Conservation (phyloP, 2,797 vertebrate species). For the Peromyscus aztecus region DNA sequence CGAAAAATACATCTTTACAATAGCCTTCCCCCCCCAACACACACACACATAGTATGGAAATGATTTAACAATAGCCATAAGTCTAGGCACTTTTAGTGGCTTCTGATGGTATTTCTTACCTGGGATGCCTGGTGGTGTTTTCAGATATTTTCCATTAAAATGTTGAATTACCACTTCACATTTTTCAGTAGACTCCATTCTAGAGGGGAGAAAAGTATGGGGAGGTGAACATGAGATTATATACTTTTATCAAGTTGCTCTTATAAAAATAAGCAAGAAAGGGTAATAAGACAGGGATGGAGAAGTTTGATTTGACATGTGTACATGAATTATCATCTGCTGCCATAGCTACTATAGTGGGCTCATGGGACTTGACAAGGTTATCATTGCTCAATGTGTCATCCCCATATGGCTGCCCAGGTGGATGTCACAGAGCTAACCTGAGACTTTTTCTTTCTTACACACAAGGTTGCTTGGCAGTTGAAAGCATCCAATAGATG, state of each 20-base stretch:
- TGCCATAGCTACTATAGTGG: background rate
- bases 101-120: constrained; percentile 89
- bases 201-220: constrained; percentile 78
- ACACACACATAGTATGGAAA: background rate
- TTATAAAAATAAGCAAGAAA: background rate
- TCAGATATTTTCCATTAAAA: constrained; percentile 99
- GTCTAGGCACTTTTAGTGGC: background rate
- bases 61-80: background rate
- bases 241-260: background rate
- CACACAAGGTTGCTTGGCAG: background rate
- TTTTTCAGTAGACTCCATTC: constrained; percentile 99
- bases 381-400: background rate
- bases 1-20: background rate
- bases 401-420: background rate
- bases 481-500: background rate
- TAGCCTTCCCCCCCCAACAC: background rate
- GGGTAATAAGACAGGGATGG: background rate
- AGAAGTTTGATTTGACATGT: background rate
- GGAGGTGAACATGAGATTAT: constrained; percentile 55
- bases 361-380: accelerated
- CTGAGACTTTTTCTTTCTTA: background rate
- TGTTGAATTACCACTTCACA: constrained; percentile 99
- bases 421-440: background rate
- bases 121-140: constrained; percentile 97
- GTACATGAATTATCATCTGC: background rate